Percentiles rank a stretch among this genome's conserved stretches.
Evolutionary conservation across 1,140 invertebrate genomes (phyloP).

Genomic region (Drosophila orena): DNA sequence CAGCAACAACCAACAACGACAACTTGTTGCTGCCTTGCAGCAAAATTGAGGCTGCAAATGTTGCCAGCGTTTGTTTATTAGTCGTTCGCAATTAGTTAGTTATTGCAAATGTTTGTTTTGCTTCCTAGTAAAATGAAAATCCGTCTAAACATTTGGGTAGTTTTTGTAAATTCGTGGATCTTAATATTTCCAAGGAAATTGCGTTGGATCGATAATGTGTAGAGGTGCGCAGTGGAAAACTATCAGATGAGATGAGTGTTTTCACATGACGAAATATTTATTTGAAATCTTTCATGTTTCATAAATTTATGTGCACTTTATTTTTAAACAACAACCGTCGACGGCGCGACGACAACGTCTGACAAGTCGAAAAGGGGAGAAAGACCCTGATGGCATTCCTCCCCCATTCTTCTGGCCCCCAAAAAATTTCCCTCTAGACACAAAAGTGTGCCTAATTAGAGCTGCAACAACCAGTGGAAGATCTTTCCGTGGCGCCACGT

Average conservation of each 20-base stretch:
- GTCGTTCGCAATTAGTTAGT: slow-evolving; percentile 81
- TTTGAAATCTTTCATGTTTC: slow-evolving; percentile 83
- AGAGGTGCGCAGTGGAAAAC: slow-evolving; percentile 7
- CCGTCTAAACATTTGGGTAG: slow-evolving; percentile 22
- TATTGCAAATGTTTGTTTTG: slow-evolving; percentile 59
- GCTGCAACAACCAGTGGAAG: slow-evolving; percentile 60
- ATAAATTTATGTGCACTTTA: slow-evolving; percentile 83
- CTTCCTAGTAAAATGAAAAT: not conserved
- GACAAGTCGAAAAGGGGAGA: slow-evolving; percentile 51
- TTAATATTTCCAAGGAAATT: slow-evolving; percentile 9
- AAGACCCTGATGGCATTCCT: slow-evolving; percentile 24
- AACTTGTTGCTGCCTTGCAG: slow-evolving; percentile 11
- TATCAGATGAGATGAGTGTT: not conserved
- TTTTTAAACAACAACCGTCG: slow-evolving; percentile 72
- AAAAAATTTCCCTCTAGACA: slow-evolving; percentile 13
- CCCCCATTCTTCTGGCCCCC: not conserved
- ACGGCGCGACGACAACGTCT: slow-evolving; percentile 59
- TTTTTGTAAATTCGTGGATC: not conserved
- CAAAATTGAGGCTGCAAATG: slow-evolving; percentile 16
- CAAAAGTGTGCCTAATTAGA: slow-evolving; percentile 79
- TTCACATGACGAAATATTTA: slow-evolving; percentile 77
- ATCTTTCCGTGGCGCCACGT: slow-evolving; percentile 65
- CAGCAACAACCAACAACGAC: slow-evolving; percentile 4
- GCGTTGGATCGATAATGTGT: slow-evolving; percentile 2
- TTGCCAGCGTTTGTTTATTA: slow-evolving; percentile 70